Base-by-base conservation (phyloP, 2,888 invertebrate species). In the Drosophila kuntzei region DNA sequence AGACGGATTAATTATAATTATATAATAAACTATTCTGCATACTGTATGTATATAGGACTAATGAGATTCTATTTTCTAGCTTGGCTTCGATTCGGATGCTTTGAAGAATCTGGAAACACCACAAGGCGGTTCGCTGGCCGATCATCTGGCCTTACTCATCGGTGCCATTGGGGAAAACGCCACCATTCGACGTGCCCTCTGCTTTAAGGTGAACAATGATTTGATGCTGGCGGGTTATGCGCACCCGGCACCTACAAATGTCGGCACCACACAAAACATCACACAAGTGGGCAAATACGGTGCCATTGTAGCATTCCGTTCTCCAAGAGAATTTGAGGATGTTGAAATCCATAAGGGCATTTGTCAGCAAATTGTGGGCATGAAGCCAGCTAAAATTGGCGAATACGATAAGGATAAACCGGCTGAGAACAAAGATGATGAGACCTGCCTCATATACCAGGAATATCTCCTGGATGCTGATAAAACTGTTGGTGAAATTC, bases 101-200 rank as follows among this genome's bases (percentile, higher is more conserved):
- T 90, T 97, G 32, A 95, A 94, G 79, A 93, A 94, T 73, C 91
- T 97, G n/a, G 92, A 93, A 41, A 92, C 93, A 0, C 89, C 93
- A 6, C 95, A 95, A 85, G 96, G 96, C 0, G 96, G 96, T 90
- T 94, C 94, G 2, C 91, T 98, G 12, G 95, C 95, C 0, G 98
- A 99, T 93, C 94, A 96, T 79, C 93, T 97, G 57, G 98, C 98
- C 0, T 91, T 98, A 63, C 94, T 96, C 58, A 97, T 99, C 83
- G 98, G 98, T 3, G 94, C 94, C 57, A 94, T 99, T 5, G 98
- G 98, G 0, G 99, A 99, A 93, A 99, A 99, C 92, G 96, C 98
- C 41, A 93, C 94, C 2, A 92, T 98, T 7, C 94, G 95, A 55
- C 94, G 98, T 67, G 98, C 97, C 0, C 93, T 96, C 37, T 96